Base-by-base conservation (phyloP, 2,113 vertebrate genomes). In the Anarrhichthys ocellatus region DNA sequence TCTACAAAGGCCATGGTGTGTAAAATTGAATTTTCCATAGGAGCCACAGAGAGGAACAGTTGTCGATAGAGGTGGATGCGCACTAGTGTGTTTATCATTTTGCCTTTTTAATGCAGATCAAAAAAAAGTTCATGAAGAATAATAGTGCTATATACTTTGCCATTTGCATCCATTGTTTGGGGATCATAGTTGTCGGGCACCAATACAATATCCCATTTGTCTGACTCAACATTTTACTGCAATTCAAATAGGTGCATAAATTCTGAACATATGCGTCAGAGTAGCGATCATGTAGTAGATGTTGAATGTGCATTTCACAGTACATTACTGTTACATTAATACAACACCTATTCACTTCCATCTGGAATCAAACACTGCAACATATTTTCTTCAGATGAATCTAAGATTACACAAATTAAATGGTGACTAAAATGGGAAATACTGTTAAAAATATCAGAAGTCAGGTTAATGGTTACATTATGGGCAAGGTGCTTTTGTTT, bases 11-110 rank as follows among this genome's bases (percentile, higher is more conserved):
- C 93, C 91, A 79, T 92, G 93, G 88, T 92, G 93, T 95, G 94
- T 95, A 94, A 95, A 95, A 96, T 95, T 95, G 91, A 91, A 95
- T 95, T 95, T 95, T 93, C 92, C 87, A 91, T 92, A 91, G 89
- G 88, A 94, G 92, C 89, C 88, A 86, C 84, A 50, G 85, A 92
- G 92, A 94, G 90, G 90, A 95, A 94, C 91, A 93, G 90, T 92
- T 94, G 91, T 94, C 88, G 92, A 93, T 92, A 77, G 89, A 94
- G 89, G 88, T 90, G 90, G 92, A 85, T 91, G 89, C 88, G 84
- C 87, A 82, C 81, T 82, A 78, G 64, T 84, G 82, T 92, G 85
- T 92, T 90, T 90, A 91, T 91, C 86, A 86, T 91, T 91, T 91
- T 83, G 78, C 75, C 79, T 80, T 88, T 93, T 90, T 84, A 90